phyloP scores from a whole-genome alignment of 2,797 vertebrate species.

The Cetoscarus ocellatus region DNA sequence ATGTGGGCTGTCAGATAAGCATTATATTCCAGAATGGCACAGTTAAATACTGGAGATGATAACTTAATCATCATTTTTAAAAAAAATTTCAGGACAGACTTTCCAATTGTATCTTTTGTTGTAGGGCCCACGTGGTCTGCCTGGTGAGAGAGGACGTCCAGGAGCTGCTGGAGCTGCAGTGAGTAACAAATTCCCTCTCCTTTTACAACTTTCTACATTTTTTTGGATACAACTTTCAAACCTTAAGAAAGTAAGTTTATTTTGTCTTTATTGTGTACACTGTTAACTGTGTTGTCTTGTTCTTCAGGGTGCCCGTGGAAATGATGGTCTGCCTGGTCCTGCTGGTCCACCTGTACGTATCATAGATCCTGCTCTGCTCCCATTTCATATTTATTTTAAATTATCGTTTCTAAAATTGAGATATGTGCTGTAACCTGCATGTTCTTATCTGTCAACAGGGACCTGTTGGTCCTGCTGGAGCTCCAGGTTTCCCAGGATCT shows the following conservation, averaged over 20 bases:
- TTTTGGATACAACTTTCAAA: slow-evolving; percentile 3
- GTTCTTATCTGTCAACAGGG: slow-evolving; percentile 82
- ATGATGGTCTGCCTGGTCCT: slow-evolving; percentile 95
- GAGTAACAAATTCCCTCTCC: slow-evolving; percentile 73
- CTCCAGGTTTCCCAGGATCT: slow-evolving; percentile 96
- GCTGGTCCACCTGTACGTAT: slow-evolving; percentile 94
- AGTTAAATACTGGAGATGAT: background rate
- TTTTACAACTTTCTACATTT: background rate
- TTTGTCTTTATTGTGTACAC: background rate
- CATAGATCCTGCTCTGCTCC: background rate
- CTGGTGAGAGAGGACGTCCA: slow-evolving; percentile 95
- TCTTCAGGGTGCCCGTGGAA: slow-evolving; percentile 94
- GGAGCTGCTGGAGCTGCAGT: slow-evolving; percentile 94
- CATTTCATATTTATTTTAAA: background rate
- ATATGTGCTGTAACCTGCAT: slow-evolving; percentile 26
- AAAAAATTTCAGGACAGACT: background rate
- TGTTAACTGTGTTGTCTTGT: slow-evolving; percentile 32
- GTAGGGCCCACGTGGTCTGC: slow-evolving; percentile 95
- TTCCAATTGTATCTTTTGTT: slow-evolving; percentile 12
- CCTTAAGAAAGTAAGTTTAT: background rate
- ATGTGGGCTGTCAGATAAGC: background rate
- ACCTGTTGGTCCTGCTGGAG: slow-evolving; percentile 93
- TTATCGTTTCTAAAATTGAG: background rate
- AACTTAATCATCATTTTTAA: too few species aligned
- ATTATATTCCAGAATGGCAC: background rate